Evolutionary conservation across 2,888 invertebrate genomes (phyloP).

Genomic region (Cantharis rufa): DNA sequence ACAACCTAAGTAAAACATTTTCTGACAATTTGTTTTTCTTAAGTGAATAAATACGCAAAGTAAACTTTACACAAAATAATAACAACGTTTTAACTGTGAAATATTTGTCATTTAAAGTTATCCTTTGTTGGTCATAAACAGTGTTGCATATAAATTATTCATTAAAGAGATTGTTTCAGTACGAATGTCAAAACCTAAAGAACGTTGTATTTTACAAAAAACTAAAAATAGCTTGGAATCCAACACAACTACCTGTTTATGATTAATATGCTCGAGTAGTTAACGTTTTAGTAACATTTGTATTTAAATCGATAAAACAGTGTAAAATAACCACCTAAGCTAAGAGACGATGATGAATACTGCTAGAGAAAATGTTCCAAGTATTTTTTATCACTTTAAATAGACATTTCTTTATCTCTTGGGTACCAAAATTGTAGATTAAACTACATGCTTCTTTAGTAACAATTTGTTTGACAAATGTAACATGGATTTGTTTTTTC

Average conservation of each 20-base stretch:
- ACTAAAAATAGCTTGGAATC: neutral
- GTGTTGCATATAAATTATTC: neutral
- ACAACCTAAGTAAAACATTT: neutral
- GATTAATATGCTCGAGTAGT: neutral
- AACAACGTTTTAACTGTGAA: slow-evolving; percentile 1
- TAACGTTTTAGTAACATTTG: neutral
- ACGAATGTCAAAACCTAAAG: neutral
- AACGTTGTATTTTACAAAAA: neutral
- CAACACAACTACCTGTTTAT: neutral
- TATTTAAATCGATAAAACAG: neutral
- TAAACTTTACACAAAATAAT: slow-evolving; percentile 7
- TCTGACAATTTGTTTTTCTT: neutral
- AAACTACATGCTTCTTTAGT: neutral
- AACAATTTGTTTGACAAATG: neutral
- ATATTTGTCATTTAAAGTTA: neutral
- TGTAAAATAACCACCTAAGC: neutral
- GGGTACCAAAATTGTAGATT: neutral
- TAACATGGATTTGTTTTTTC: neutral
- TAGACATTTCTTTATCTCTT: neutral
- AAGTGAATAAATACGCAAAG: neutral
- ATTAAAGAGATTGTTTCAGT: neutral
- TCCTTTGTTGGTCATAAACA: slow-evolving; percentile 3
- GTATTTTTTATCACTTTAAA: neutral
- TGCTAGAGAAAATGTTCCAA: neutral
- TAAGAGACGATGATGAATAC: neutral